These are phyloP conservation scores for Chaetura pelagica DNA, from an alignment of 2,113 vertebrate species.

Conservation along the genomic window DNA sequence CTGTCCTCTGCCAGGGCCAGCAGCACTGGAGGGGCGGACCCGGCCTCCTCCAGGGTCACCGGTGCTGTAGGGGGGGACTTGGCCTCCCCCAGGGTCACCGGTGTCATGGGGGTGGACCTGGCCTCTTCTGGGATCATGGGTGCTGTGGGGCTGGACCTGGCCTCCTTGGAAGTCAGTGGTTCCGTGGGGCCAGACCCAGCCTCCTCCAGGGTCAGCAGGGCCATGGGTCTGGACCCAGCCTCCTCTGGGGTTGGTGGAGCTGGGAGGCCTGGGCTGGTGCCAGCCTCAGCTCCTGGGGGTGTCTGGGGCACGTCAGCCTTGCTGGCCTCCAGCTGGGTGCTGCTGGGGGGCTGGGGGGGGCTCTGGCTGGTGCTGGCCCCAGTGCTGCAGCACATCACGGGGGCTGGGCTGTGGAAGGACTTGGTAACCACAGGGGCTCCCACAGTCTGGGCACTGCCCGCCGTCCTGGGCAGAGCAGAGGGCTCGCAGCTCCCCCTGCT, in stretches of 20 bases:
- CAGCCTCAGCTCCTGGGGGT: not conserved
- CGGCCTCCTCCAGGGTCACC: not conserved
- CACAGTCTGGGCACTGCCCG: not conserved
- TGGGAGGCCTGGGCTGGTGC: rapidly evolving
- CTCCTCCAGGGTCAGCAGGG: not conserved
- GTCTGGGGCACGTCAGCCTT: not conserved
- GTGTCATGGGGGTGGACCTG: not conserved
- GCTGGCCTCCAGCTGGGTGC: not conserved
- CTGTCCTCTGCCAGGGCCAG: not conserved
- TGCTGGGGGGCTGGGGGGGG: not conserved
- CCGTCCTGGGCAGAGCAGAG: not conserved
- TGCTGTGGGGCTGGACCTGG: rapidly evolving
- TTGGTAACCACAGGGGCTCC: not conserved
- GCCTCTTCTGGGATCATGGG: not conserved
- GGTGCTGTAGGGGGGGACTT: rapidly evolving
- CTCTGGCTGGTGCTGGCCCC: not conserved
- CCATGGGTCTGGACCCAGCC: rapidly evolving
- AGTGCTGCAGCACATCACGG: not conserved
- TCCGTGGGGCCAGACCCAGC: not conserved
- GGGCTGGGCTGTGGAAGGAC: not conserved
- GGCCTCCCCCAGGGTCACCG: conserved; percentile 72
- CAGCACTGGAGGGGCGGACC: rapidly evolving
- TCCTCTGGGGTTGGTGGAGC: not conserved
- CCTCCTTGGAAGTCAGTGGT: not conserved
- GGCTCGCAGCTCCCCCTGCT: not conserved